Evolutionary conservation across 2,797 vertebrate genomes (phyloP).

Genomic region (Odontamblyopus rebecca): DNA sequence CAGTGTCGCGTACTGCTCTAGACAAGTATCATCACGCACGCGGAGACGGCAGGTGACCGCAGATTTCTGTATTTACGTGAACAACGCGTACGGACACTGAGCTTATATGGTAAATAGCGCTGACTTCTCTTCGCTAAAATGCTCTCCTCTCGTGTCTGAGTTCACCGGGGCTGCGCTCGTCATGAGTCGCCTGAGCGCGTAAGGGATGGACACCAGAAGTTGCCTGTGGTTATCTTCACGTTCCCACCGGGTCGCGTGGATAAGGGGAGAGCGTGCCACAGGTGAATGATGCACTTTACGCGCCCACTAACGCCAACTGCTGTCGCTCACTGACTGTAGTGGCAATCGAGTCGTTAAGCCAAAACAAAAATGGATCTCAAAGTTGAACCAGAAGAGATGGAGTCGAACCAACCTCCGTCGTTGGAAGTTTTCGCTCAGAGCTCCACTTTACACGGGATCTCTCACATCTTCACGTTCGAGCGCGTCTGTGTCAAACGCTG

Average conservation of each 20-base stretch:
- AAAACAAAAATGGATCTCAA: slow-evolving; percentile 89
- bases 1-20: slow-evolving; percentile 42
- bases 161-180: slow-evolving; percentile 23
- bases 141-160: slow-evolving; percentile 22
- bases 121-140: slow-evolving; percentile 17
- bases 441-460: slow-evolving; percentile 94
- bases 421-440: slow-evolving; percentile 94
- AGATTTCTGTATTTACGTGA: background rate
- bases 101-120: background rate
- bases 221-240: slow-evolving; percentile 31
- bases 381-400: slow-evolving; percentile 87
- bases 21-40: slow-evolving; percentile 34
- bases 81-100: background rate
- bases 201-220: slow-evolving; percentile 51
- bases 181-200: slow-evolving; percentile 21
- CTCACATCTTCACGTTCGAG: slow-evolving; percentile 97
- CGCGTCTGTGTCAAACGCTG: slow-evolving; percentile 88
- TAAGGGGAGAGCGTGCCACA: slow-evolving; percentile 46
- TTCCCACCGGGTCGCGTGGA: slow-evolving; percentile 34
- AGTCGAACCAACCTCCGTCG: slow-evolving; percentile 84
- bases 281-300: slow-evolving; percentile 48
- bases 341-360: slow-evolving; percentile 5
- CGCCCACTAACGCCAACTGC: slow-evolving; percentile 1
- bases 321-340: slow-evolving; percentile 23
- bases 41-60: background rate